Evolutionary conservation across 2,888 invertebrate genomes (phyloP).

Genomic region (Tholera decimalis): DNA sequence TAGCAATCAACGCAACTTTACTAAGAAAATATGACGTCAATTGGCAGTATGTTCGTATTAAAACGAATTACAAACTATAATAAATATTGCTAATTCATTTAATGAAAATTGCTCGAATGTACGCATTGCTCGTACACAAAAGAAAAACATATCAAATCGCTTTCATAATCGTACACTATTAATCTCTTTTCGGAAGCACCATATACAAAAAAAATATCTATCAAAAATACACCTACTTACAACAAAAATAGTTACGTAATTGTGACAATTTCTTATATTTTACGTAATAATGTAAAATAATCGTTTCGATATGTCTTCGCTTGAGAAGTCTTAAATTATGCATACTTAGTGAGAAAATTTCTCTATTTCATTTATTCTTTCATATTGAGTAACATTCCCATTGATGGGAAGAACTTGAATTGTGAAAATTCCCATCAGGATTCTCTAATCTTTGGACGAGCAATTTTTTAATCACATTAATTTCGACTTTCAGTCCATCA

Average conservation of each 20-base stretch:
- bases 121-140: conserved; percentile 19
- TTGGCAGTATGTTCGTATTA: conserved; percentile 13
- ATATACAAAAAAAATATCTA: conserved; percentile 64
- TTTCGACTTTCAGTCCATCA: conserved; percentile 60
- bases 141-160: conserved; percentile 38
- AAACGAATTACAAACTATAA: conserved; percentile 48
- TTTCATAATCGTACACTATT: conserved; percentile 55
- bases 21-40: conserved; percentile 12
- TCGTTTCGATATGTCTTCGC: conserved; percentile 60
- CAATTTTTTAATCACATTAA: conserved; percentile 39
- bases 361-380: conserved; percentile 37
- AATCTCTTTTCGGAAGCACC: conserved; percentile 73
- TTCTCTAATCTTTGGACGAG: conserved; percentile 63
- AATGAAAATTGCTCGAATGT: conserved; percentile 22
- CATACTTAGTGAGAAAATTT: conserved; percentile 40
- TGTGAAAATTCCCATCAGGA: conserved; percentile 44
- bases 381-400: conserved; percentile 18
- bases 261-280: conserved; percentile 59
- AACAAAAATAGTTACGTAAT: conserved; percentile 59
- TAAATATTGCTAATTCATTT: conserved; percentile 48
- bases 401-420: conserved; percentile 24
- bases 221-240: conserved; percentile 60
- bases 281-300: conserved; percentile 58
- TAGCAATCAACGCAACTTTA: conserved; percentile 26
- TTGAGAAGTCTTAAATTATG: conserved; percentile 68